Conservation (phyloP, 1,140 invertebrate genomes). For the Cardiocondyla obscurior region DNA sequence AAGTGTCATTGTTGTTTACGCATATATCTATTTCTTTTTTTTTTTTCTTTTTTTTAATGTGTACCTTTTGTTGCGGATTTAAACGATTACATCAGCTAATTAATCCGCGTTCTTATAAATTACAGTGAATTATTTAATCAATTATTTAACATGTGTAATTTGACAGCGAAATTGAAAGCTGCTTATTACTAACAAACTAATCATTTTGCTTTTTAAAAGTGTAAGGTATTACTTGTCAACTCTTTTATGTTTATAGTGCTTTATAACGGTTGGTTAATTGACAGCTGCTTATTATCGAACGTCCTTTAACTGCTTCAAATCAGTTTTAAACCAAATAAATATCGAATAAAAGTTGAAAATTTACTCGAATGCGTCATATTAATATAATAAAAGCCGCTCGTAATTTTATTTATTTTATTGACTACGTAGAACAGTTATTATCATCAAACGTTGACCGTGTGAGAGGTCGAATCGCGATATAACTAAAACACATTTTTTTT, state of each 20-base stretch:
- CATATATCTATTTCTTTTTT: no score
- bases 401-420: not conserved
- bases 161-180: not conserved
- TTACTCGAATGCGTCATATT: not conserved
- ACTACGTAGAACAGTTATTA: not conserved
- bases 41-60: not conserved
- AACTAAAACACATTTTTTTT: not conserved
- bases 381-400: not conserved
- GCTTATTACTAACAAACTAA: not conserved
- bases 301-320: not conserved
- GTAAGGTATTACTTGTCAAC: not conserved
- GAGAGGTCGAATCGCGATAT: not conserved
- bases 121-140: not conserved
- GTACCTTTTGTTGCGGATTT: not conserved
- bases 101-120: not conserved
- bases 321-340: not conserved
- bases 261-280: not conserved
- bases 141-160: constrained; percentile 1
- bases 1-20: not conserved
- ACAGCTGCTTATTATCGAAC: constrained; percentile 2
- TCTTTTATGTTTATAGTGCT: not conserved
- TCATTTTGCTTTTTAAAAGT: not conserved
- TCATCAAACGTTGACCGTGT: not conserved
- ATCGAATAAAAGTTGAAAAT: not conserved
- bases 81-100: not conserved